phyloP scores from a whole-genome alignment of 2,113 vertebrate genomes.

The Amphiprion ocellaris region DNA sequence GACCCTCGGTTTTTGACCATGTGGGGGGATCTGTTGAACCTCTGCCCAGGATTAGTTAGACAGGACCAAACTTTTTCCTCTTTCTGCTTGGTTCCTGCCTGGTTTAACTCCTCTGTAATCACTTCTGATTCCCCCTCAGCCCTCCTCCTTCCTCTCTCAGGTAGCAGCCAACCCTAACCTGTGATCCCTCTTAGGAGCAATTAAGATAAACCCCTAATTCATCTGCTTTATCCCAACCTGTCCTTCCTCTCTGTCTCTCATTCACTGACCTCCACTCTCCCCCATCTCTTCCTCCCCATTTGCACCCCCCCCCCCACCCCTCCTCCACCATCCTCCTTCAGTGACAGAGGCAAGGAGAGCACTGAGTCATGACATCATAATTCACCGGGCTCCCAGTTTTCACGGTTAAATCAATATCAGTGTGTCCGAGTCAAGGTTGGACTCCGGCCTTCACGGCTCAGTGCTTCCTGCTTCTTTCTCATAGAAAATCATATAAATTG shows the following conservation, averaged over 20 bases:
- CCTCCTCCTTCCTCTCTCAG: not conserved
- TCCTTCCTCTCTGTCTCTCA: slow-evolving; percentile 55
- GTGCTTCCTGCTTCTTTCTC: slow-evolving; percentile 75
- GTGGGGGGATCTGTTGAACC: not conserved
- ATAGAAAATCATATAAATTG: slow-evolving; percentile 84
- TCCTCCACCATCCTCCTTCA: slow-evolving; percentile 62
- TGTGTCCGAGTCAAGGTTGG: slow-evolving; percentile 84
- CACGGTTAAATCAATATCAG: slow-evolving; percentile 85
- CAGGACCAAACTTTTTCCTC: slow-evolving; percentile 20
- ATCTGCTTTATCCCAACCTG: slow-evolving; percentile 67
- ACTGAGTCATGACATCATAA: slow-evolving; percentile 85
- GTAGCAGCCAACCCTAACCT: slow-evolving; percentile 60
- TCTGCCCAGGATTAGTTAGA: not conserved
- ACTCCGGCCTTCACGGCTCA: slow-evolving; percentile 75
- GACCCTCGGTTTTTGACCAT: slow-evolving; percentile 3
- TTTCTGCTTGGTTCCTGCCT: slow-evolving; percentile 1
- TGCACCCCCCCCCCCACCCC: not conserved
- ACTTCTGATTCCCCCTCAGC: slow-evolving; percentile 13
- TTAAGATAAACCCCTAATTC: slow-evolving; percentile 74
- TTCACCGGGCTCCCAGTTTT: slow-evolving; percentile 82
- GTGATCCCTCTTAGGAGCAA: slow-evolving; percentile 65
- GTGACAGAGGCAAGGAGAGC: slow-evolving; percentile 78
- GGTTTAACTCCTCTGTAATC: slow-evolving; percentile 31
- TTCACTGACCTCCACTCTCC: slow-evolving; percentile 56
- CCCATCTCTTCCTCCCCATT: slow-evolving; percentile 7